These are phyloP conservation scores for Ryuthela nishihirai DNA, from an alignment of 2,888 invertebrate genomes.

Conservation along the genomic window DNA sequence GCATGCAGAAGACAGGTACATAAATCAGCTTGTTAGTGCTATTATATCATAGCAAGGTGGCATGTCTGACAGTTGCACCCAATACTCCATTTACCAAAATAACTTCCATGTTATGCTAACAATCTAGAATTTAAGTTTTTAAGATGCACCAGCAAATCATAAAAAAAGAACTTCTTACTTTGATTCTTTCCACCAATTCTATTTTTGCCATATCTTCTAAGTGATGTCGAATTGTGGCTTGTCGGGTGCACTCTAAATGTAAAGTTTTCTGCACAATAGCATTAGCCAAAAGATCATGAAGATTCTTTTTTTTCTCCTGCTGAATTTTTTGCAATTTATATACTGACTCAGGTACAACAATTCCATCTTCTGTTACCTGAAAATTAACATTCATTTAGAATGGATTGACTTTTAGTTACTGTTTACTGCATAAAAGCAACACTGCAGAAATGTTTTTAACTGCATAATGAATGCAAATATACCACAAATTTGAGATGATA, in stretches of 20 bases:
- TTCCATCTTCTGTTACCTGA: no score
- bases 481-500: neutral
- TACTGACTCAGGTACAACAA: neutral
- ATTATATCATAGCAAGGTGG: no score
- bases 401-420: neutral
- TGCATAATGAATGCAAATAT: neutral
- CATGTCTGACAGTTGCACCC: no score
- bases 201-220: neutral
- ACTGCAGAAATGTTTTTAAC: neutral
- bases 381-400: neutral
- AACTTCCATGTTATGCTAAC: no score
- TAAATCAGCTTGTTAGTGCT: no score
- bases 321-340: neutral
- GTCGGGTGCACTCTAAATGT: neutral
- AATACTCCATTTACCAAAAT: no score
- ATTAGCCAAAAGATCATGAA: neutral
- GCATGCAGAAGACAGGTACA: no score
- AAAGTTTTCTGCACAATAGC: neutral
- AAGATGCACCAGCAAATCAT: neutral
- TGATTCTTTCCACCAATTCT: neutral
- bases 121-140: neutral
- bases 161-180: neutral
- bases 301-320: neutral
- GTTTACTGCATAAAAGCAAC: neutral
- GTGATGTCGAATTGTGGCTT: neutral